Percentiles rank a stretch among this genome's conserved stretches.
Conservation (phyloP, 2,113 vertebrate species). For the Chionomys nivalis region DNA sequence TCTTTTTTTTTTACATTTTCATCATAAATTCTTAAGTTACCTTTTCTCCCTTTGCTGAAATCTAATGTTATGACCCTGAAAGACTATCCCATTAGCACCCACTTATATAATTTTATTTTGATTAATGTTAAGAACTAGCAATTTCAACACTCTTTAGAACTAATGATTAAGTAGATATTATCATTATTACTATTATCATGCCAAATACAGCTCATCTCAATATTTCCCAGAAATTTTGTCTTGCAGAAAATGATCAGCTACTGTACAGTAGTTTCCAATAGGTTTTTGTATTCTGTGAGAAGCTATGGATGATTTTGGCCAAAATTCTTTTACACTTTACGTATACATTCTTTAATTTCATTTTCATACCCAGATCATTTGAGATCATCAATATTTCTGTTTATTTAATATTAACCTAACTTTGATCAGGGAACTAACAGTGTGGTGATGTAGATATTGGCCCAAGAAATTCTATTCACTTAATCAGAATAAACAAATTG, state of each 20-base stretch:
- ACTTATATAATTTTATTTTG: not conserved
- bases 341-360: not conserved
- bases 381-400: not conserved
- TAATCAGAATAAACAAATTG: constrained; percentile 1
- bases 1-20: not conserved
- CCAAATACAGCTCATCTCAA: not conserved
- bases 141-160: not conserved
- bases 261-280: not conserved
- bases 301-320: not conserved
- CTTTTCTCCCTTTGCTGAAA: not conserved
- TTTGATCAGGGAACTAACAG: not conserved
- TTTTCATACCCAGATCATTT: not conserved
- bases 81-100: not conserved
- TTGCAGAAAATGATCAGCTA: not conserved
- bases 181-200: not conserved
- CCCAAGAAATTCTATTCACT: not conserved
- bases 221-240: not conserved
- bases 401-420: not conserved
- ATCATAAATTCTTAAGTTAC: not conserved
- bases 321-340: not conserved
- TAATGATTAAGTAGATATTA: not conserved
- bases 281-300: not conserved
- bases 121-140: not conserved
- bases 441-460: not conserved
- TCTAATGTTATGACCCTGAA: constrained; percentile 1